Conservation (phyloP, 1,140 invertebrate genomes). For the Bombus confusus region DNA sequence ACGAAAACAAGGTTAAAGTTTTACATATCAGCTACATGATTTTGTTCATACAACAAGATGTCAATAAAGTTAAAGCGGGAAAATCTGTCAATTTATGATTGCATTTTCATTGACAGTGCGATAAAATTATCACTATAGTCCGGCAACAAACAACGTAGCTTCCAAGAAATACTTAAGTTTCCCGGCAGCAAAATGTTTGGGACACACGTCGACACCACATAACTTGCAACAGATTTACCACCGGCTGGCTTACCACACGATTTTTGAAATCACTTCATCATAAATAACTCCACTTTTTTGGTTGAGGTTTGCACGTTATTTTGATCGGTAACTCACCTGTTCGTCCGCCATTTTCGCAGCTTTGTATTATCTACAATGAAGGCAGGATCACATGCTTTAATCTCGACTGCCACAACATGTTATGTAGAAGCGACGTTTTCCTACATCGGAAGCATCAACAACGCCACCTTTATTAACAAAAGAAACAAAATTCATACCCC, state of each 20-base stretch:
- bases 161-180: conserved; percentile 28
- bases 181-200: conserved; percentile 28
- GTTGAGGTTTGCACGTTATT: conserved; percentile 60
- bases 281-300: conserved; percentile 45
- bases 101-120: conserved; percentile 44
- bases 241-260: conserved; percentile 31
- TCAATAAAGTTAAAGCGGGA: not conserved
- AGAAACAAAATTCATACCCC: conserved; percentile 11
- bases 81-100: conserved; percentile 21
- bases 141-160: conserved; percentile 50
- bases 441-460: conserved; percentile 33
- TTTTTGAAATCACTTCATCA: conserved; percentile 25
- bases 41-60: not conserved
- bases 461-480: conserved; percentile 44
- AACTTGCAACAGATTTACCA: conserved; percentile 41
- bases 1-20: conserved; percentile 37
- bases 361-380: conserved; percentile 80
- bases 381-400: conserved; percentile 67
- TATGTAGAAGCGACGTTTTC: conserved; percentile 47
- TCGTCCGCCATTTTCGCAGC: conserved; percentile 85
- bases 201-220: conserved; percentile 44
- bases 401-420: conserved; percentile 46
- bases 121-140: conserved; percentile 48
- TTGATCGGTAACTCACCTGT: conserved; percentile 83
- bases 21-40: conserved; percentile 23